Conservation (phyloP, 2,888 invertebrate species). For the Melieria crassipennis region DNA sequence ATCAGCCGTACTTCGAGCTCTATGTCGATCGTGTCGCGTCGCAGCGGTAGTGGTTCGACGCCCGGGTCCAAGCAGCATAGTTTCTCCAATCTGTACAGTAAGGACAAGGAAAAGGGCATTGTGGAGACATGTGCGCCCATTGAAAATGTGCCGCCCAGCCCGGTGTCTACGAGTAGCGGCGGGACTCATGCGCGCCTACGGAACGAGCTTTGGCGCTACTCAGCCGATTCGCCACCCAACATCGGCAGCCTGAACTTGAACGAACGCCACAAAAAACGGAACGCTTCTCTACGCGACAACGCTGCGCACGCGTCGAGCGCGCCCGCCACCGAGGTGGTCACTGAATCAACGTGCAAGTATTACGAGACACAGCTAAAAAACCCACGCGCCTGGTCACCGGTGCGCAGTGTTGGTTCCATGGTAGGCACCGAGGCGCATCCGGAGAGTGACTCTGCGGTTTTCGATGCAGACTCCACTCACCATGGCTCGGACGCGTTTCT, state of each 20-base stretch:
- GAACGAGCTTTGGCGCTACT: conserved; percentile 61
- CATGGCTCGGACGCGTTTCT: conserved; percentile 78
- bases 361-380: conserved; percentile 80
- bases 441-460: conserved; percentile 83
- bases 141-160: conserved; percentile 68
- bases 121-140: conserved; percentile 64
- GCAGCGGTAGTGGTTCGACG: conserved; percentile 64
- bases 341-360: conserved; percentile 73
- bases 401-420: conserved; percentile 86
- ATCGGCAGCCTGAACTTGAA: conserved; percentile 63
- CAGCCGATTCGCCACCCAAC: conserved; percentile 61
- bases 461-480: conserved; percentile 75
- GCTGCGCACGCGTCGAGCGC: conserved; percentile 63
- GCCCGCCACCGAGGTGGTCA: conserved; percentile 67
- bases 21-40: conserved; percentile 73
- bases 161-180: conserved; percentile 70
- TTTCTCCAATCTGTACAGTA: conserved; percentile 69
- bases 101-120: conserved; percentile 63
- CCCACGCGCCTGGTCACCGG: conserved; percentile 87
- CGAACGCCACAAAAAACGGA: conserved; percentile 60
- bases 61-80: conserved; percentile 76
- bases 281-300: conserved; percentile 53
- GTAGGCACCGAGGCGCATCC: conserved; percentile 87
- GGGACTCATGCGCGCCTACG: conserved; percentile 60
- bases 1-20: conserved; percentile 84